Evolutionary conservation across 2,113 vertebrate species (phyloP), one percentile per base, ranked within the genome.

Genomic region (Gopherus flavomarginatus): DNA sequence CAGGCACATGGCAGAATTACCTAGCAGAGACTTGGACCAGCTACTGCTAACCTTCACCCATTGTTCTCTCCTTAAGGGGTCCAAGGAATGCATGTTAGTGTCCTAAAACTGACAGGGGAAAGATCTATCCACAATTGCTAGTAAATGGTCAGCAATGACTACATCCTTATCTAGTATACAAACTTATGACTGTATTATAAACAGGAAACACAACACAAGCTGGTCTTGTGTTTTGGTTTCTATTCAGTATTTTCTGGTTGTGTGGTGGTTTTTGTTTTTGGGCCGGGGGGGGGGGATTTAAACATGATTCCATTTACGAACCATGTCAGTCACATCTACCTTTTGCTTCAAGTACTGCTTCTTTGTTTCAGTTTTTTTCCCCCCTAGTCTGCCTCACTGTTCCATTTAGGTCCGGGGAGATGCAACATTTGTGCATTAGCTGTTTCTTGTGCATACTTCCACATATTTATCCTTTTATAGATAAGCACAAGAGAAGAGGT

Each of bases 221-320:
- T 98, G 98, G 98, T 89, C 98, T 99, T 98, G 98, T 97, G 98
- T 94, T 97, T 93, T 94, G 93, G 91, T 96, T 98, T 97, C 97
- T 97, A 62, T 95, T 97, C 98, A 98, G 98, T 98, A 98, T 98
- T 98, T 97, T 97, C 95, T 87, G 88, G 94, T 96, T 93, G 91
- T 90, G n/a, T 52, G 35, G 57, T 19, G 50, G 19, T 59, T 38
- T 54, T 53, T 95, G 69, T 94, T 90, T 92, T 96, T 94, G 47
- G 8, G 47, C 2, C 2, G 8, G 10, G 47, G 2, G 47, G 47
- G 8, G 47, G 9, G 9, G 10, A 95, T 92, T 72, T 72, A 95
- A 94, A 87, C 59, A 50, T 5, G 1, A 96, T 97, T 98, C 96
- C 93, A 62, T 91, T 97, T 95, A 92, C 88, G 96, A 97, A 97